phyloP scores from a whole-genome alignment of 2,113 vertebrate species.

The Protobothrops mucrosquamatus region DNA sequence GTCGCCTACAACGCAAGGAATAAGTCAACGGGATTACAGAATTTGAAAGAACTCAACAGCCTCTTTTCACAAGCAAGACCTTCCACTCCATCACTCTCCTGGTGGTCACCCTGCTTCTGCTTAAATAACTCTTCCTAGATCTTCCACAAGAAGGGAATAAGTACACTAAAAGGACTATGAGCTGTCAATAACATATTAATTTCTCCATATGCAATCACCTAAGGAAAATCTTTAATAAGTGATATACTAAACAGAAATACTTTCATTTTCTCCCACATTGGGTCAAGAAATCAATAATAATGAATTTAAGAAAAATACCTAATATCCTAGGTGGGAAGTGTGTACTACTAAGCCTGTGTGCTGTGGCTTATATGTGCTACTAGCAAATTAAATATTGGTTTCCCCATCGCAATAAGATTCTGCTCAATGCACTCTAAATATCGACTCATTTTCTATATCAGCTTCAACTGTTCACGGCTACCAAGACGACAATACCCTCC shows the following conservation, averaged over 20 bases:
- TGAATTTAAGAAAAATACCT: not conserved
- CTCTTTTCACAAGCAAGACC: not conserved
- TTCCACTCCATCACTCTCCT: not conserved
- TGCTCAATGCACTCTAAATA: not conserved
- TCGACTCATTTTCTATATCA: not conserved
- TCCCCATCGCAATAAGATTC: not conserved
- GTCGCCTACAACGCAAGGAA: slow-evolving; percentile 78
- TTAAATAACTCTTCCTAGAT: not conserved
- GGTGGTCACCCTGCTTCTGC: not conserved
- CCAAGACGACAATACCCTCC: no score
- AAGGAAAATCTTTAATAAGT: not conserved
- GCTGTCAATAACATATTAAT: not conserved
- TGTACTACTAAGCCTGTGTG: not conserved
- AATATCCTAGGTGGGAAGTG: not conserved
- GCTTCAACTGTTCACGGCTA: not conserved
- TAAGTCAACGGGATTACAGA: not conserved
- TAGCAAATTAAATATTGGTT: not conserved
- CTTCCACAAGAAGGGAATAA: not conserved
- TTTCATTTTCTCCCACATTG: not conserved
- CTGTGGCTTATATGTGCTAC: not conserved
- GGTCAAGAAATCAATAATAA: not conserved
- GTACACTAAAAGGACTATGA: not conserved
- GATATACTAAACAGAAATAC: not conserved
- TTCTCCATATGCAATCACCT: not conserved
- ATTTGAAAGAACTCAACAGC: not conserved